phyloP scores from a whole-genome alignment of 2,113 vertebrate genomes.

The Macrotis lagotis region DNA sequence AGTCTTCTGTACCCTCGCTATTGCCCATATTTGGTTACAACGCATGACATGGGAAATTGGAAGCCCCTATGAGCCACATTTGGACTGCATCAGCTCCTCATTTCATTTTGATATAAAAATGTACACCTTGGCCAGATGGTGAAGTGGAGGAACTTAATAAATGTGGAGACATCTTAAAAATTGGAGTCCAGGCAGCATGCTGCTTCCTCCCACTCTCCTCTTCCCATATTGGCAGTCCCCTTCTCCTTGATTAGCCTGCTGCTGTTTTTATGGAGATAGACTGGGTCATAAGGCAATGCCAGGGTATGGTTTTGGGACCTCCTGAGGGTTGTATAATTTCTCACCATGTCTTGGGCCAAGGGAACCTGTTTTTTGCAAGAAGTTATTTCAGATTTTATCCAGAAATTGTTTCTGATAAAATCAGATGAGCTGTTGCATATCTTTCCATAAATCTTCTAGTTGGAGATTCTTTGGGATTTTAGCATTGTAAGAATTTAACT shows the following conservation, averaged over 20 bases:
- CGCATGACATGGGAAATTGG: slow-evolving; percentile 38
- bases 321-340: neutral
- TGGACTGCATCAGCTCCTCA: slow-evolving; percentile 69
- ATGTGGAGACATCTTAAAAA: slow-evolving; percentile 53
- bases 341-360: neutral
- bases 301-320: neutral
- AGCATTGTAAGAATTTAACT: neutral
- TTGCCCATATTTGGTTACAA: slow-evolving; percentile 71
- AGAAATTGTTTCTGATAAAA: slow-evolving; percentile 42
- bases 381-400: neutral
- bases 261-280: slow-evolving; percentile 2
- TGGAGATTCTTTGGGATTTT: neutral
- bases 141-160: slow-evolving; percentile 71
- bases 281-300: neutral
- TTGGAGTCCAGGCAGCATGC: slow-evolving; percentile 2
- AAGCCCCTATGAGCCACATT: slow-evolving; percentile 67
- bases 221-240: neutral
- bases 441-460: slow-evolving; percentile 6
- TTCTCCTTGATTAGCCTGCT: slow-evolving; percentile 16
- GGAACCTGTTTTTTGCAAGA: neutral
- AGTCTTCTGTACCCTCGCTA: slow-evolving; percentile 69
- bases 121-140: slow-evolving; percentile 55
- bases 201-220: slow-evolving; percentile 59
- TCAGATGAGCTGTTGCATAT: neutral
- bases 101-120: slow-evolving; percentile 67